A percentile compares a stretch with the other conserved stretches of the same genome.
These are phyloP conservation scores for Crossaster papposus DNA, from an alignment of 53 echinoderm and acorn worm genomes.

Conservation along the genomic window DNA sequence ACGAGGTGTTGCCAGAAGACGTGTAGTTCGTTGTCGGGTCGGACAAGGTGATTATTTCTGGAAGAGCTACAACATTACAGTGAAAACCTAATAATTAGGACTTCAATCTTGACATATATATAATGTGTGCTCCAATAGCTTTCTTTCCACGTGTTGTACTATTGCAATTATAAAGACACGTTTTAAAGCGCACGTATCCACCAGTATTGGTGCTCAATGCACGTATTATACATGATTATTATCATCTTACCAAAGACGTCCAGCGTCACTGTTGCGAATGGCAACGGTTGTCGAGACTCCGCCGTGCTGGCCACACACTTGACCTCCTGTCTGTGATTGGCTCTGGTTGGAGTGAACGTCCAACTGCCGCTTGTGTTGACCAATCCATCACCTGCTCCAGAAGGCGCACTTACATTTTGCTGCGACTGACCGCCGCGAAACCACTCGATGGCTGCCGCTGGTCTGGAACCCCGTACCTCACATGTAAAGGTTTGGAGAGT, in stretches of 20 bases:
- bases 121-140: no score
- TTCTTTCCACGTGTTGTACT: no score
- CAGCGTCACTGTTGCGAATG: neutral
- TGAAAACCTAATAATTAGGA: no score
- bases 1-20: neutral
- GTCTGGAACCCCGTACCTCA: conserved; percentile 26
- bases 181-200: no score
- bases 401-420: neutral
- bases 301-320: conserved; percentile 11
- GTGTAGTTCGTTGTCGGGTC: conserved; percentile 25
- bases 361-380: neutral
- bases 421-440: neutral
- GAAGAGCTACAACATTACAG: neutral
- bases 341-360: conserved; percentile 4
- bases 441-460: conserved; percentile 39
- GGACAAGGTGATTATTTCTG: neutral
- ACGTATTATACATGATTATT: no score
- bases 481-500: neutral
- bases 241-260: conserved; percentile 22
- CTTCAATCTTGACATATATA: no score
- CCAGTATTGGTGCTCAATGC: no score
- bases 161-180: no score
- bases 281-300: neutral
- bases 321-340: neutral
- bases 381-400: neutral